Conservation (phyloP, 2,113 vertebrate genomes). For the Synchiropus splendidus region DNA sequence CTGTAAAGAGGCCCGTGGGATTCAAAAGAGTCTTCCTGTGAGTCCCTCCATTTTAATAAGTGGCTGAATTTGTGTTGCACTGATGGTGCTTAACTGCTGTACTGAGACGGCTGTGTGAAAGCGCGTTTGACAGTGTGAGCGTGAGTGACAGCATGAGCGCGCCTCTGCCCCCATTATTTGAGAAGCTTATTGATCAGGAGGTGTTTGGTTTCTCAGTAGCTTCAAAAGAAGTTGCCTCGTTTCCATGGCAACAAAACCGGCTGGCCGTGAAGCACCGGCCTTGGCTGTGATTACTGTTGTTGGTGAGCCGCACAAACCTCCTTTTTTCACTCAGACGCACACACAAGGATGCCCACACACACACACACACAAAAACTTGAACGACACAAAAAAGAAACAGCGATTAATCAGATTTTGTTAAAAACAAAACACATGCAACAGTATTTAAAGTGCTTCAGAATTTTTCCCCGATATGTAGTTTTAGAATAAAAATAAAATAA, state of each 20-base stretch:
- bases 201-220: slow-evolving; percentile 52
- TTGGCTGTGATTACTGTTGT: slow-evolving; percentile 56
- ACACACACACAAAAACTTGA: slow-evolving; percentile 5
- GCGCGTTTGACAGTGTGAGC: too few species aligned
- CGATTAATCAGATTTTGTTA: too few species aligned
- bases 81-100: slow-evolving; percentile 23
- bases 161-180: slow-evolving; percentile 33
- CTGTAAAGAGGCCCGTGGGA: slow-evolving; percentile 24
- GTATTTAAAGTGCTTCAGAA: slow-evolving; percentile 12
- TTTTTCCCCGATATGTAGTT: slow-evolving; percentile 4
- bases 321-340: slow-evolving; percentile 3
- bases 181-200: slow-evolving; percentile 59
- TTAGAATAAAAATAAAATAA: too few species aligned
- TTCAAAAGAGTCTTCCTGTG: slow-evolving; percentile 29
- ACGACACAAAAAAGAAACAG: slow-evolving; percentile 32
- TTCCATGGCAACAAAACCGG: slow-evolving; percentile 61
- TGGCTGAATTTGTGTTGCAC: slow-evolving; percentile 21
- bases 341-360: neutral
- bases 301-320: slow-evolving; percentile 18
- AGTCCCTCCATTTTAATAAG: slow-evolving; percentile 20
- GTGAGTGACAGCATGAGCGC: slow-evolving; percentile 13
- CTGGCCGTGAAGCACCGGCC: slow-evolving; percentile 44
- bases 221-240: slow-evolving; percentile 39
- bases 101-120: slow-evolving; percentile 4
- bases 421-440: slow-evolving; percentile 4